phyloP scores from a whole-genome alignment of 2,797 vertebrate species.

The Myiotriccus ornatus region DNA sequence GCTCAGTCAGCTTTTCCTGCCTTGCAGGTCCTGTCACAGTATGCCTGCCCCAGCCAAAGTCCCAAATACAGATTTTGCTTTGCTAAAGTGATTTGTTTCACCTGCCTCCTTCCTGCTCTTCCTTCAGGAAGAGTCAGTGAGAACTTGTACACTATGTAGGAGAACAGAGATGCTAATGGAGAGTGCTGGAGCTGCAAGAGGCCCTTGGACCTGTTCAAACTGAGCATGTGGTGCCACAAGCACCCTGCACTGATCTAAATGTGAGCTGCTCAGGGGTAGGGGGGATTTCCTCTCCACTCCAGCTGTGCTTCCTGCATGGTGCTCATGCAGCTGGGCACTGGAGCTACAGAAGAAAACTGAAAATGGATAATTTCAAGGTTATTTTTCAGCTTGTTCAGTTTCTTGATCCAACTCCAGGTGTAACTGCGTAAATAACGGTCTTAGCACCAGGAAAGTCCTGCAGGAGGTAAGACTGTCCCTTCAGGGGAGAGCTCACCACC shows the following conservation, averaged over 20 bases:
- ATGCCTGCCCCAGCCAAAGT: not conserved
- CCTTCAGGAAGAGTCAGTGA: not conserved
- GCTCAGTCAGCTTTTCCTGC: not conserved
- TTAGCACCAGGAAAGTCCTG: accelerated
- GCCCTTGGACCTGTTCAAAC: not conserved
- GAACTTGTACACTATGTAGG: not conserved
- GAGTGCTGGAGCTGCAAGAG: not conserved
- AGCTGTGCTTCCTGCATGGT: accelerated
- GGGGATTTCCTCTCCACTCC: not conserved
- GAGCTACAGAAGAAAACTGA: not conserved
- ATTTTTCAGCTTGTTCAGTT: not conserved
- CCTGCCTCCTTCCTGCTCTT: not conserved
- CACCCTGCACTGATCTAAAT: not conserved
- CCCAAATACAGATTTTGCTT: not conserved
- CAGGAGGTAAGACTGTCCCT: not conserved
- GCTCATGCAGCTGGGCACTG: not conserved
- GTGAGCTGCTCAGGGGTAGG: not conserved
- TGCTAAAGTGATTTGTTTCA: not conserved
- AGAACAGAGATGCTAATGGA: not conserved
- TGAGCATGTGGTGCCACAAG: not conserved
- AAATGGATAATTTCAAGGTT: not conserved
- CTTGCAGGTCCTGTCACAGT: not conserved
- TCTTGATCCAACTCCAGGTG: not conserved
- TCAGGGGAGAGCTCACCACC: not conserved
- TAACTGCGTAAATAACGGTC: not conserved